Conservation (phyloP, 2,797 vertebrate species). For the Sciaenops ocellatus region DNA sequence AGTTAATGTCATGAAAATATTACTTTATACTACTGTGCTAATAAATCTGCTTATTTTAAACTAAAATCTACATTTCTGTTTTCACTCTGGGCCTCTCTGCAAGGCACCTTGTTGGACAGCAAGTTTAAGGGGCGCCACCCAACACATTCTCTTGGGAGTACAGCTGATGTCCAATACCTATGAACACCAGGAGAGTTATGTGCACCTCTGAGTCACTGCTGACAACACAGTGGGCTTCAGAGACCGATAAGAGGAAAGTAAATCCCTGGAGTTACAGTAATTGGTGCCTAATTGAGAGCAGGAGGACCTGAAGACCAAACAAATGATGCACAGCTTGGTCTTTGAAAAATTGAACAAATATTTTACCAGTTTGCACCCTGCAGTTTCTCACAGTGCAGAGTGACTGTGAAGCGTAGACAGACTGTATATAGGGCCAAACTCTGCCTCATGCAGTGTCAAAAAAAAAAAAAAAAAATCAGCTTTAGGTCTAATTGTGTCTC, state of each 20-base stretch:
- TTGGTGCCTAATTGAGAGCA: slow-evolving; percentile 29
- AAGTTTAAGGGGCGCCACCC: background rate
- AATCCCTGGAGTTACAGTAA: slow-evolving; percentile 11
- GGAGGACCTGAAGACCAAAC: slow-evolving; percentile 3
- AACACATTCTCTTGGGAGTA: background rate
- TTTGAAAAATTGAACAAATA: background rate
- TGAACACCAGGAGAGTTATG: background rate
- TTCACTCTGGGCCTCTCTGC: background rate
- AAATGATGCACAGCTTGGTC: background rate
- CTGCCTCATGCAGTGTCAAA: slow-evolving; percentile 8
- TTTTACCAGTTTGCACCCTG: background rate
- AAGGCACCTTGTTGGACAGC: background rate
- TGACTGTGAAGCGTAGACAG: background rate
- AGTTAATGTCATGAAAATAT: background rate
- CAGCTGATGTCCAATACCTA: background rate
- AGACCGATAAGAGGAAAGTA: slow-evolving; percentile 31
- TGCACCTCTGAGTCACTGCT: slow-evolving; percentile 15
- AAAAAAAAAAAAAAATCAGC: too few relatives aligned
- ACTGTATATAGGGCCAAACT: slow-evolving; percentile 1
- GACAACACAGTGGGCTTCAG: slow-evolving; percentile 12
- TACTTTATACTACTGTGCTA: background rate
- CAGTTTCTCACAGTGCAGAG: background rate
- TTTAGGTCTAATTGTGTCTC: slow-evolving; percentile 35
- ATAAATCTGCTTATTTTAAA: background rate
- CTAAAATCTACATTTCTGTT: background rate